A percentile compares a stretch with the other conserved stretches of the same genome.
Conservation (phyloP, 2,888 invertebrate genomes). For the Diarsia brunnea region DNA sequence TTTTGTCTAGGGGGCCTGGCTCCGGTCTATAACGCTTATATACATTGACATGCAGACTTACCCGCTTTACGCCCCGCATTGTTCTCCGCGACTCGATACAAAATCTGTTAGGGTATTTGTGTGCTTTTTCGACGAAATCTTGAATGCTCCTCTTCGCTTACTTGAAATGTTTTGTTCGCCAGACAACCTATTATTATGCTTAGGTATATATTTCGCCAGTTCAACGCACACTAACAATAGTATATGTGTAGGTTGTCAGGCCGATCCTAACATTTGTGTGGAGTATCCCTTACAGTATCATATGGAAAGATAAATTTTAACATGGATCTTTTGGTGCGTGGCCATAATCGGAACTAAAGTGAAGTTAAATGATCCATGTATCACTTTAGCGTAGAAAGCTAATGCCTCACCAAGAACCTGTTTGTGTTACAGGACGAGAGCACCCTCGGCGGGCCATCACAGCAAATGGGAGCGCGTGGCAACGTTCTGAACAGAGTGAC, state of each 20-base stretch:
- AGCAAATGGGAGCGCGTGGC: constrained; percentile 94
- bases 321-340: neutral
- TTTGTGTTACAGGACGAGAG: constrained; percentile 90
- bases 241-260: neutral
- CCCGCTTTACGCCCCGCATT: neutral
- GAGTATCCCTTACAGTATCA: neutral
- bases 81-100: neutral
- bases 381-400: neutral
- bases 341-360: neutral
- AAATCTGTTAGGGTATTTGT: neutral
- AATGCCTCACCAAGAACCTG: neutral
- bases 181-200: neutral
- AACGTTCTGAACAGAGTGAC: constrained; percentile 98
- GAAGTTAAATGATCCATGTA: neutral
- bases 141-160: neutral
- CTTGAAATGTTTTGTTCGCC: neutral
- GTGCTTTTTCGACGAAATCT: neutral
- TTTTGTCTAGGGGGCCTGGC: too few relatives aligned
- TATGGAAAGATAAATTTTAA: neutral
- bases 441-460: constrained; percentile 92
- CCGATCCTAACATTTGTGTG: neutral
- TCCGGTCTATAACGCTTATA: neutral
- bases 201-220: neutral
- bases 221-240: neutral
- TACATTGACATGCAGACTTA: neutral